Evolutionary conservation across 2,888 invertebrate species (phyloP), one percentile per base, ranked within the genome.

Genomic region (Ecdyonurus torrentis): DNA sequence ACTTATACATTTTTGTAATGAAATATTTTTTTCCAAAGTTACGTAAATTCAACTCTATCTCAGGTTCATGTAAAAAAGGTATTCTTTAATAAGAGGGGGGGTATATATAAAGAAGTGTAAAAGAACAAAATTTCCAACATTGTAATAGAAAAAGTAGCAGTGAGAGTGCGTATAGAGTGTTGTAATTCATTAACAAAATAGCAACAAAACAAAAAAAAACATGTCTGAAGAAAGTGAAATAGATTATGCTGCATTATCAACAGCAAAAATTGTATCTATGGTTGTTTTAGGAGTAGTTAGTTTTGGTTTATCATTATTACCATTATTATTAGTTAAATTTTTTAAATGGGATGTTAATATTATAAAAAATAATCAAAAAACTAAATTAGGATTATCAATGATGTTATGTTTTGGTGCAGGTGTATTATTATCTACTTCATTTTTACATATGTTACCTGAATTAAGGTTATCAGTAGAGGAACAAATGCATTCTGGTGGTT

Each of bases 341-440:
- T 80, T 87, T 67, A 79, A 81, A 50, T 22, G 5, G 20, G 55
- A 55, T 22, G 10, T 55, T 7, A n/a, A 7, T 10, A 22, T 5
- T 10, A n/a, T 55, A 7, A 7, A 20, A n/a, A 7, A 50, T 7
- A 55, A 55, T 18, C 7, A n/a, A n/a, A 55, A 55, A 55, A 18
- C n/a, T n/a, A 55, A 22, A 22, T 5, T 55, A 20, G 15, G 5
- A 15, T 37, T 59, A 18, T 78, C 82, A 69, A 75, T 84, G 20
- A 73, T 89, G 23, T 76, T 91, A 23, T 85, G 87, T n/a, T 86
- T 90, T 67, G 91, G 90, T 19, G 91, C 90, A n/a, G 91, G 91
- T 10, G 90, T 91, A 0, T 76, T 91, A 20, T 75, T 91, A 52
- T 84, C 86, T 66, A 91, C 91, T 1, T 89, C 89, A 2, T 89